phyloP scores from a whole-genome alignment of 2,797 vertebrate genomes.

The Novumbra hubbsi region DNA sequence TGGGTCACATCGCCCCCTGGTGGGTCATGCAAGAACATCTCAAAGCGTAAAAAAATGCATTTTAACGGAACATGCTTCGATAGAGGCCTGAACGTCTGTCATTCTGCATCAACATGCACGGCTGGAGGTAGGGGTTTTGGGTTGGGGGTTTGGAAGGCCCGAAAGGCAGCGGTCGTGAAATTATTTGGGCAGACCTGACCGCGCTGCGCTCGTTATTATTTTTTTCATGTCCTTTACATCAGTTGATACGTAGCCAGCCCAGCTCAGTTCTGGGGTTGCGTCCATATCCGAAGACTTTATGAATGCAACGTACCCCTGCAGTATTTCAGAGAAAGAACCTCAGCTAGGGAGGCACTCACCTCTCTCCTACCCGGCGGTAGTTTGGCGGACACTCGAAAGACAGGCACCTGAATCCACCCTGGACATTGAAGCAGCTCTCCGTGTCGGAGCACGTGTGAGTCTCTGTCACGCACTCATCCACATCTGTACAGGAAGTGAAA shows the following conservation, averaged over 20 bases:
- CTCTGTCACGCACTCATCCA: constrained; percentile 90
- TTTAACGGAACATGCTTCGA: constrained; percentile 58
- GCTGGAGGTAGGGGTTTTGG: constrained; percentile 1
- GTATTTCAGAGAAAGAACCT: neutral
- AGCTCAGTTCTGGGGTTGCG: constrained; percentile 4
- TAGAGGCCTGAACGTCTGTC: constrained; percentile 29
- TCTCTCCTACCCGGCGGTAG: constrained; percentile 85
- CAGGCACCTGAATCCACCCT: constrained; percentile 89
- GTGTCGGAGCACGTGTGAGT: constrained; percentile 85
- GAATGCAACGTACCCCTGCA: neutral
- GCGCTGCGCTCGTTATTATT: neutral
- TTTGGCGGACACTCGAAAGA: constrained; percentile 87
- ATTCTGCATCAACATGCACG: constrained; percentile 51
- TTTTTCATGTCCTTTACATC: neutral
- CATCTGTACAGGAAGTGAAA: constrained; percentile 69
- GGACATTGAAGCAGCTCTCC: constrained; percentile 95
- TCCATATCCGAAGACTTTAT: neutral
- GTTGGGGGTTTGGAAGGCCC: neutral
- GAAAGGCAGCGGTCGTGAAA: neutral
- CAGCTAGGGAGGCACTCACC: constrained; percentile 80
- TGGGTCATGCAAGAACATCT: constrained; percentile 59
- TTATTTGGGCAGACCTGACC: neutral
- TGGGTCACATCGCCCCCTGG: constrained; percentile 45
- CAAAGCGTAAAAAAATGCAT: constrained; percentile 27
- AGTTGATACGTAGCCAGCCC: neutral